Evolutionary conservation across 2,797 vertebrate species (phyloP), one percentile per base, ranked within the genome.

Genomic region (Benthosema pterotum): DNA sequence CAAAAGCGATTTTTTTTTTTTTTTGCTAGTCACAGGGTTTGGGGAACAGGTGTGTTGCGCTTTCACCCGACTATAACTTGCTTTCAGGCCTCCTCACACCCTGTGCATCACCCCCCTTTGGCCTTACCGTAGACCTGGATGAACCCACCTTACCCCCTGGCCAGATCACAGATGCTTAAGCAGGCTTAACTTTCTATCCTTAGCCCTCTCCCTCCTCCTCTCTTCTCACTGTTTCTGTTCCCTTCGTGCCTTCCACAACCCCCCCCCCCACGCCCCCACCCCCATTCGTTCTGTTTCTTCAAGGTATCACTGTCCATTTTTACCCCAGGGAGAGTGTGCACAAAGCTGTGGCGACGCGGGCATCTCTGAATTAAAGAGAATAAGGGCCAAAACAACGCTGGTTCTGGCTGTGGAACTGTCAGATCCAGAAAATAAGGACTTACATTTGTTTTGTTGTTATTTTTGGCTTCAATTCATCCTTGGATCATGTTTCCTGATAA

Each of bases 131-230:
- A n/a, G n/a, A 25, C 22, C 7, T 11, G 8, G 11, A 11, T 38
- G 32, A 38, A 38, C 8, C 32, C 32, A 38, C 32, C 32, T 1
- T n/a, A n/a, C 7, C 6, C 32, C 32, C 32, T 38, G 32, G 46
- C 17, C 50, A 65, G 63, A 66, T 52, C 52, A 58, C 60, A 51
- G 51, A 11, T 75, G 60, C 83, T 88, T 91, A 90, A 88, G 83
- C 63, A 86, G 90, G 90, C 88, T 91, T 91, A 88, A 78, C 75
- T 42, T 85, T 89, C 85, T 89, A 90, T 89, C 83, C 84, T 87
- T 88, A 87, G 82, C 72, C 75, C 59, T 38, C 14, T 17, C 28
- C 19, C 22, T 1, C 22, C 22, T 25, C 45, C 28, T 25, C 57
- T 14, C 7, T 17, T 52, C 42, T 64, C 9, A 1, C 6, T 38